Evolutionary conservation across 30 jellyfish, hydroid and myxozoan species (phyloP), one percentile per base, ranked within the genome.

Genomic region (Mastigias papua): DNA sequence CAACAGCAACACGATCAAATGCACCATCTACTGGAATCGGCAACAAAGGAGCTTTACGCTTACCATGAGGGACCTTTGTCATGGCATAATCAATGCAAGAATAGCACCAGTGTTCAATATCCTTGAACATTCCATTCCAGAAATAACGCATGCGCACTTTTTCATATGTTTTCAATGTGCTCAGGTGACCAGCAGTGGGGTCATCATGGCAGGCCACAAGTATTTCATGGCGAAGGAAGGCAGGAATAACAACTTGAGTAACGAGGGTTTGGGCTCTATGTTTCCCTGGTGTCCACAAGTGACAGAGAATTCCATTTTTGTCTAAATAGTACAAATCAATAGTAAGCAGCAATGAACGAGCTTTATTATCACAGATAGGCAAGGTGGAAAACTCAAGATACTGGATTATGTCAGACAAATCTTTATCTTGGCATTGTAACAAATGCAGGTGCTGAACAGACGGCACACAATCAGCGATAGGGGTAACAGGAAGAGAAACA

Each of bases 31-130:
- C 91, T 11, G 89, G 89, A 37, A 51, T 78, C 7, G 78, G 89
- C 61, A 78, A 34, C 32, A 81, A 48, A 20, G 82, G 92, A 2
- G 84, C 84, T 29, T 67, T 82, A 30, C 48, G 76, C n/a, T 54
- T 23, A 34, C 48, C 3, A 17, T 84, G 90, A 16, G 90, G 95
- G 23, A 17, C 13, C 54, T 75, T 86, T 54, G 46, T 60, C 95
- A 86, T 73, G 81, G 83, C 77, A 64, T 90, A 86, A 75, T 73
- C 95, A 10, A 86, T 90, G 69, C 95, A 86, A 30, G 90, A 9
- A 11, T 30, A 37, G 48, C 95, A 86, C 90, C 95, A 86, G 48
- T 86, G 95, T 61, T 85, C 94, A 54, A 73, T 49, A 21, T 80
- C 91, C 48, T 80, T 80, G 46, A 63, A 64, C 82, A 82, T 66